Percentiles rank a stretch among this genome's conserved stretches.
These are phyloP conservation scores for Sinocyclocheilus rhinocerous DNA, from an alignment of 2,113 vertebrate species.

Conservation along the genomic window DNA sequence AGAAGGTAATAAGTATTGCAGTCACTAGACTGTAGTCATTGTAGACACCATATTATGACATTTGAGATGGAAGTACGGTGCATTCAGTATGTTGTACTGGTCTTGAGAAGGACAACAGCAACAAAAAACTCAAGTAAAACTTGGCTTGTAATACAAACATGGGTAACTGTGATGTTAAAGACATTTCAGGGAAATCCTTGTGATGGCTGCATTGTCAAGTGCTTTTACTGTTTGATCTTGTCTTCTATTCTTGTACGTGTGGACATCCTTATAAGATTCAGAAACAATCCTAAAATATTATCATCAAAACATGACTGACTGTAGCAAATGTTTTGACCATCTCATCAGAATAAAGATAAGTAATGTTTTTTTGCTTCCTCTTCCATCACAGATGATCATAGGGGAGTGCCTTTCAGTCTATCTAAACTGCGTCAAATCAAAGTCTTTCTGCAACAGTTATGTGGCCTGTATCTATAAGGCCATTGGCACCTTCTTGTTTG, in stretches of 20 bases:
- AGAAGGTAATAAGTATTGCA: neutral
- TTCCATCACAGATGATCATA: constrained; percentile 86
- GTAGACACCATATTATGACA: neutral
- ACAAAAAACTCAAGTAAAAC: neutral
- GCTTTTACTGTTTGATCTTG: constrained; percentile 19
- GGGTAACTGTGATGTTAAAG: constrained; percentile 28
- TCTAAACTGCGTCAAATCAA: constrained; percentile 86
- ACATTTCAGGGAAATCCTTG: neutral
- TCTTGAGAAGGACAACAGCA: neutral
- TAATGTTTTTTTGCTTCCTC: constrained; percentile 35
- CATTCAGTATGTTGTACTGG: neutral
- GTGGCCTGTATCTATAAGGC: constrained; percentile 90
- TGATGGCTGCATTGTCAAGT: constrained; percentile 53
- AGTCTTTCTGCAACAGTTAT: constrained; percentile 88
- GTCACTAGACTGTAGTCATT: neutral
- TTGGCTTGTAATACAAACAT: neutral
- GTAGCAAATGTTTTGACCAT: neutral
- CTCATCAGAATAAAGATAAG: neutral
- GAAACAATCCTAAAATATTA: neutral
- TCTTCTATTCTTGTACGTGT: constrained; percentile 52
- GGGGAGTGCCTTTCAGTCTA: constrained; percentile 89
- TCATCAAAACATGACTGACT: neutral
- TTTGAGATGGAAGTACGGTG: neutral
- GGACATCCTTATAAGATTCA: constrained; percentile 63
- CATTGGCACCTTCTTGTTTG: constrained; percentile 93